Percentiles rank a stretch among this genome's conserved stretches.
These are phyloP conservation scores for Pollimyrus isidori DNA, from an alignment of 2,113 vertebrate species.

Conservation along the genomic window DNA sequence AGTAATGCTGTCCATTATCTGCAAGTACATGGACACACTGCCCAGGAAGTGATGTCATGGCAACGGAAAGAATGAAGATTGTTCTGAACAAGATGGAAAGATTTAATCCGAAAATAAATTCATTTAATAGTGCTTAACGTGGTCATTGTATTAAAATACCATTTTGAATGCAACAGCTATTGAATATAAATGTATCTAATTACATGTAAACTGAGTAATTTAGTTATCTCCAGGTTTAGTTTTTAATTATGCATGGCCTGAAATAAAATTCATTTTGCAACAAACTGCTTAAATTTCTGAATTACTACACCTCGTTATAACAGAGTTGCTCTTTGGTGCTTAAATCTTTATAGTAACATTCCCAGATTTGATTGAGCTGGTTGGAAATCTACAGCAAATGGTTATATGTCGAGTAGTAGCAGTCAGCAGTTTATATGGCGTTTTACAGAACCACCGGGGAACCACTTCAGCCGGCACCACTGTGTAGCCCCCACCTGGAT, in stretches of 20 bases:
- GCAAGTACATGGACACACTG: conserved; percentile 71
- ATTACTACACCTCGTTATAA: background rate
- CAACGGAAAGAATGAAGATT: background rate
- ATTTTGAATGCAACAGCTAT: background rate
- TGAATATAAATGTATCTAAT: background rate
- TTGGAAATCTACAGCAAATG: background rate
- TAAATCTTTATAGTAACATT: background rate
- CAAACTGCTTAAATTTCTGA: background rate
- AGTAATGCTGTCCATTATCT: conserved; percentile 76
- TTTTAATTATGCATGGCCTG: background rate
- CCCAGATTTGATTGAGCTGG: background rate
- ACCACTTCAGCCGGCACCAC: background rate
- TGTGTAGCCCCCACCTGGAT: background rate
- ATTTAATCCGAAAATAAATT: background rate
- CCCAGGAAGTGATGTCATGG: conserved; percentile 55
- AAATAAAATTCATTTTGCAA: background rate
- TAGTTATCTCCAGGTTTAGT: background rate
- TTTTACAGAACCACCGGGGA: background rate
- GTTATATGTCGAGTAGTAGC: background rate
- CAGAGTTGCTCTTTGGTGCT: background rate
- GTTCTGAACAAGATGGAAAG: background rate
- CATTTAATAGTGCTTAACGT: background rate
- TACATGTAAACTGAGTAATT: background rate
- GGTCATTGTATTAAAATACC: background rate
- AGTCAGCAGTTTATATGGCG: background rate